A percentile compares a stretch with the other conserved stretches of the same genome.
phyloP scores from a whole-genome alignment of 2,113 vertebrate species.

The Ceyx cyanopectus region DNA sequence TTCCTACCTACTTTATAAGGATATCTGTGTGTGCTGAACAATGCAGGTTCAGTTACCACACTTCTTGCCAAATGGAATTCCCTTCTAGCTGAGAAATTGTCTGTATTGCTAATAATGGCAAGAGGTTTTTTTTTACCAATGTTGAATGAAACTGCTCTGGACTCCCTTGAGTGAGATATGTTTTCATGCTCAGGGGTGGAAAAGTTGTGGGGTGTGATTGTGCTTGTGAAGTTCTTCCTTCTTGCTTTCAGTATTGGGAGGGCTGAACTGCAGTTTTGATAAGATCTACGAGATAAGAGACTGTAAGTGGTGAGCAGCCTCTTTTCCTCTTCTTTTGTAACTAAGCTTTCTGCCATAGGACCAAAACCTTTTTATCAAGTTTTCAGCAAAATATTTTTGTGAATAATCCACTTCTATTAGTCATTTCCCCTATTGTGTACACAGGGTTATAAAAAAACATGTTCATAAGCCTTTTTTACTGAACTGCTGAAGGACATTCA shows the following conservation, averaged over 20 bases:
- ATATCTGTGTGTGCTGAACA: background rate
- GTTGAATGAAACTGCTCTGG: background rate
- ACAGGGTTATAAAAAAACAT: background rate
- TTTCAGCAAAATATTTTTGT: constrained; percentile 38
- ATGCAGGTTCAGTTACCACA: background rate
- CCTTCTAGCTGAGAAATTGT: background rate
- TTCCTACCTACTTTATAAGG: background rate
- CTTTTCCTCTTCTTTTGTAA: constrained; percentile 15
- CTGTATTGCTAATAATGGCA: background rate
- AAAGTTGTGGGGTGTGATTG: background rate
- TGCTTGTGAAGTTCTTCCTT: background rate
- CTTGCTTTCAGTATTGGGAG: background rate
- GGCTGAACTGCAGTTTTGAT: background rate
- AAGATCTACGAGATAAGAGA: background rate
- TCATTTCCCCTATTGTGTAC: constrained; percentile 31
- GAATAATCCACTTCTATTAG: constrained; percentile 42
- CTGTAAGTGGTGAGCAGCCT: constrained; percentile 14
- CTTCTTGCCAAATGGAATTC: background rate
- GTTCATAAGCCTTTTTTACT: constrained; percentile 21
- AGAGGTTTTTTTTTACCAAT: background rate
- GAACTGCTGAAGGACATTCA: constrained; percentile 14
- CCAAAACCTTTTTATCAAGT: constrained; percentile 48
- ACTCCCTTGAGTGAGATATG: fast-evolving
- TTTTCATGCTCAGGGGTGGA: background rate
- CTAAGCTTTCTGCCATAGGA: constrained; percentile 24